Evolutionary conservation across 2,113 vertebrate species (phyloP).

Genomic region (Carlito syrichta): DNA sequence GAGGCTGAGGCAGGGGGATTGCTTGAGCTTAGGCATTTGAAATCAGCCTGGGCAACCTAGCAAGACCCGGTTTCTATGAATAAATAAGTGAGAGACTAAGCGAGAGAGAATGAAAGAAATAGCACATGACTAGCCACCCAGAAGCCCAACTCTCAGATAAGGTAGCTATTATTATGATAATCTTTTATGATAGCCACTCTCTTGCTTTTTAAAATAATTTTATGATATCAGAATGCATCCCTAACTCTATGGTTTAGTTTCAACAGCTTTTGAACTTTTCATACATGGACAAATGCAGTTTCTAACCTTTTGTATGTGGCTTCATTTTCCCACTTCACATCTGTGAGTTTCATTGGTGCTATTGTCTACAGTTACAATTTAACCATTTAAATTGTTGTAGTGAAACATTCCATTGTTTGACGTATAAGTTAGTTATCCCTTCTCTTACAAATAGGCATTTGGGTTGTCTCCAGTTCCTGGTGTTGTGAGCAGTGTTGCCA

Average conservation of each 20-base stretch:
- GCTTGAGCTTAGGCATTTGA: no score
- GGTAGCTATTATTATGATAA: neutral
- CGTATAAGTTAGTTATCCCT: neutral
- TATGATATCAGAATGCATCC: neutral
- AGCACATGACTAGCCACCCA: no score
- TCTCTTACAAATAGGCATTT: neutral
- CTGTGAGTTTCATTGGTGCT: neutral
- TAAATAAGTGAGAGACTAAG: neutral
- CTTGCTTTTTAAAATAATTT: neutral
- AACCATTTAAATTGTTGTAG: neutral
- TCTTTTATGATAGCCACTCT: neutral
- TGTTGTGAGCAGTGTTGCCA: neutral
- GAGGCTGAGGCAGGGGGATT: no score
- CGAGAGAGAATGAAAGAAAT: neutral
- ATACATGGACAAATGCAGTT: neutral
- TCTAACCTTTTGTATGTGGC: neutral
- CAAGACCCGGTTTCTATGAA: no score
- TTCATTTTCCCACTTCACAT: neutral
- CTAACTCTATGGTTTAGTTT: neutral
- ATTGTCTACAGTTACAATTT: neutral
- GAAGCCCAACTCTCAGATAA: neutral
- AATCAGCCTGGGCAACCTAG: no score
- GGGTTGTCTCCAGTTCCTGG: neutral
- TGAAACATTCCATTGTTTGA: neutral
- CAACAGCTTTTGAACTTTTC: neutral